Base-by-base conservation (phyloP, 2,797 vertebrate species). In the Poeciliopsis turneri region DNA sequence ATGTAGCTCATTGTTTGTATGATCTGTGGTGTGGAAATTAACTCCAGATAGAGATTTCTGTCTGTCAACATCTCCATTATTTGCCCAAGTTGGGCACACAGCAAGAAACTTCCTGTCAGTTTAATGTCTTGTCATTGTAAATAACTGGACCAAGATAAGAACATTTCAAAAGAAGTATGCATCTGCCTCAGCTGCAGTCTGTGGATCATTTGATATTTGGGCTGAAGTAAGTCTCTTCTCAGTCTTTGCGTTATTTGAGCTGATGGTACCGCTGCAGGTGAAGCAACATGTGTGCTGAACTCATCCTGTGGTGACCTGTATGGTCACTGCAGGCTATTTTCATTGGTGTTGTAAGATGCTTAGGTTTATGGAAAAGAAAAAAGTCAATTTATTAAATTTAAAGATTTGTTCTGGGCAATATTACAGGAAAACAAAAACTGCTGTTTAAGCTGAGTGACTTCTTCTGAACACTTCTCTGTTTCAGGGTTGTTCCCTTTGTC, bases 1-100 rank as follows among this genome's bases (percentile, higher is more conserved):
- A 12, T 49, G 18, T n/a, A 9, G 30, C 36, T 41, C 64, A 68
- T 53, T 78, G 79, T 81, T n/a, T 69, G 20, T 53, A 3, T 23
- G 33, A 25, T 76, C n/a, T 53, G 46, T 66, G 75, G 12, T 20
- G 28, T 18, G 9, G 13, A 23, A 12, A 33, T 64, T 6, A 61
- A 7, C 28, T 59, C 74, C 10, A 61, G 64, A 51, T 30, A 23
- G 23, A 30, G 45, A 25, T 43, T 51, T 75, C 0, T 23, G n/a
- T 71, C 16, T 11, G n/a, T 33, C 18, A 47, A 36, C 30, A 71
- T 16, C 15, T 33, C 55, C 53, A 57, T 61, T 61, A 15, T 33
- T 61, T 61, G 15, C 28, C 57, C 33, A 28, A 28, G n/a, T 30
- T 30, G n/a, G 11, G 12, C 28, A 16, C 28, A 61, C 28, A 33